phyloP scores from a whole-genome alignment of 1,140 invertebrate species.

The honey bee (Apis mellifera) region DNA sequence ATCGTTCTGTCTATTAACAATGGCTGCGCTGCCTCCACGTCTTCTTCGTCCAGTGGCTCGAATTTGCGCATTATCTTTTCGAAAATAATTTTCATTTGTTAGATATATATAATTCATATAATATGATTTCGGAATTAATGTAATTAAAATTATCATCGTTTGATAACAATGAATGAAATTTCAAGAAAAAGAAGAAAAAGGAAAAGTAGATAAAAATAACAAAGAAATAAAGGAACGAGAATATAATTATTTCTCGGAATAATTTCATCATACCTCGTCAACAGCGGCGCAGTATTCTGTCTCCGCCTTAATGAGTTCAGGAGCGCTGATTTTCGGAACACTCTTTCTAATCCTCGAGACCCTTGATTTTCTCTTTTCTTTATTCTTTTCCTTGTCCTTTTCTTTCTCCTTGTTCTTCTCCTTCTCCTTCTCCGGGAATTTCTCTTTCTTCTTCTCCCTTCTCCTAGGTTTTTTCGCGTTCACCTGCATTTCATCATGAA shows the following conservation, averaged over 20 bases:
- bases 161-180: no score
- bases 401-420: conserved; percentile 23
- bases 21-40: conserved; percentile 2
- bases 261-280: conserved; percentile 63
- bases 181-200: no score
- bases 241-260: neutral
- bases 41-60: neutral
- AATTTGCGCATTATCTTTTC: neutral
- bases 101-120: neutral
- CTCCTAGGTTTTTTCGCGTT: conserved; percentile 19
- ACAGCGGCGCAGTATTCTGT: conserved; percentile 62
- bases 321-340: conserved; percentile 33
- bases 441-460: conserved; percentile 41
- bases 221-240: no score
- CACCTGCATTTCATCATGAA: neutral
- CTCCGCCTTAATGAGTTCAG: conserved; percentile 57
- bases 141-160: no score
- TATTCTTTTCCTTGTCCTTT: conserved; percentile 3
- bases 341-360: conserved; percentile 33
- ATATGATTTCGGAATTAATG: no score
- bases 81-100: no score
- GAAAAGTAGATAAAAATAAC: no score
- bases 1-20: neutral
- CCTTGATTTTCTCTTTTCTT: conserved; percentile 13
- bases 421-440: conserved; percentile 33